Percentiles rank a stretch among this genome's conserved stretches.
phyloP scores from a whole-genome alignment of 30 jellyfish, hydroid and myxozoan species.

The Chironex yamaguchii region DNA sequence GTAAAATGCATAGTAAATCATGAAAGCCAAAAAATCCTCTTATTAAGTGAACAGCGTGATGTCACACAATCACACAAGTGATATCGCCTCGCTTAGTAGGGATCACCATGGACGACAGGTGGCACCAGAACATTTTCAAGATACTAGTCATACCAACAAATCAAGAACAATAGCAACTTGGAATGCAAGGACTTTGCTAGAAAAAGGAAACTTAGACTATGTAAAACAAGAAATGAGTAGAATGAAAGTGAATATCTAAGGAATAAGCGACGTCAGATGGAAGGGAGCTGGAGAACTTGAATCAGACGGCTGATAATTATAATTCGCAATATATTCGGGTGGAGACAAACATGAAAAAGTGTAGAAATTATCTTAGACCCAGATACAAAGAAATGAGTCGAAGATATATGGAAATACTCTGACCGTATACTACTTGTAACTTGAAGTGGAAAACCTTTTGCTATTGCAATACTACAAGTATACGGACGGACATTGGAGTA shows the following conservation, averaged over 20 bases:
- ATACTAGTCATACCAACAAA: neutral
- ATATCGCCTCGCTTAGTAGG: slow-evolving; percentile 29
- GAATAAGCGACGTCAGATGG: slow-evolving; percentile 13
- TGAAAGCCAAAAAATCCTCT: slow-evolving; percentile 21
- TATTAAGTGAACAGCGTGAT: slow-evolving; percentile 12
- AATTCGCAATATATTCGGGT: slow-evolving; percentile 13
- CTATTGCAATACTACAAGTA: slow-evolving; percentile 10
- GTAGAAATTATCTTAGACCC: neutral
- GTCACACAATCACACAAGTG: slow-evolving; percentile 3
- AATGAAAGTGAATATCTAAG: neutral
- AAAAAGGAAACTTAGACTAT: neutral
- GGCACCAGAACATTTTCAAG: slow-evolving; percentile 9
- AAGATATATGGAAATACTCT: slow-evolving; percentile 7
- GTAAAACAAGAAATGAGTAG: slow-evolving; percentile 11
- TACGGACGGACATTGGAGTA: neutral
- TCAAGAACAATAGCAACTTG: slow-evolving; percentile 8
- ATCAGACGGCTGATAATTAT: slow-evolving; percentile 4
- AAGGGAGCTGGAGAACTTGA: slow-evolving; percentile 22
- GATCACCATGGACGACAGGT: slow-evolving; percentile 35
- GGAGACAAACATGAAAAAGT: slow-evolving; percentile 6
- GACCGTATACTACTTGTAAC: slow-evolving; percentile 9
- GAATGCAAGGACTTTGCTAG: slow-evolving; percentile 23
- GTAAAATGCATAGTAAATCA: slow-evolving; percentile 6
- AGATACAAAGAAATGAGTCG: neutral
- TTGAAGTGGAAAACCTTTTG: slow-evolving; percentile 14